Evolutionary conservation across 2,888 invertebrate genomes (phyloP).

Genomic region (Dynastes grantii): DNA sequence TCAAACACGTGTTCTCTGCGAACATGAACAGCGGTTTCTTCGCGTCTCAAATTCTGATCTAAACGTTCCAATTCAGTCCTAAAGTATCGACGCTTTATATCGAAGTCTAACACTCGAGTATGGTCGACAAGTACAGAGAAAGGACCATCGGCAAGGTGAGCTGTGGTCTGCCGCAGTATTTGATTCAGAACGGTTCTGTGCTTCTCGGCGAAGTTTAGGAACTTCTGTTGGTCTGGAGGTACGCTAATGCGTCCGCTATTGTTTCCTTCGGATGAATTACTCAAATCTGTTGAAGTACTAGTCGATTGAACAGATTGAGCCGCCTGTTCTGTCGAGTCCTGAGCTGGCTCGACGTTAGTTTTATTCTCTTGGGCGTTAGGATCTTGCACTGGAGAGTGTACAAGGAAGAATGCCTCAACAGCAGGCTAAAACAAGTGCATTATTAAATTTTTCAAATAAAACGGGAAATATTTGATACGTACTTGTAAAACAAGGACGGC

Average conservation of each 20-base stretch:
- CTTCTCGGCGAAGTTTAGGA: conserved; percentile 89
- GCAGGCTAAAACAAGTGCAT: conserved; percentile 75
- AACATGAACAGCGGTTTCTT: conserved; percentile 91
- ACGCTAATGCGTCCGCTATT: conserved; percentile 54
- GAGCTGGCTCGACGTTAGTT: conserved; percentile 52
- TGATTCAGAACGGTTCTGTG: conserved; percentile 92
- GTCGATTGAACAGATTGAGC: conserved; percentile 10
- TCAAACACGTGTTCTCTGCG: conserved; percentile 89
- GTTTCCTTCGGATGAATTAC: conserved; percentile 29
- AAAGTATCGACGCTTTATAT: conserved; percentile 86
- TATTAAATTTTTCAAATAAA: not conserved
- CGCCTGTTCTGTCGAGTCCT: conserved; percentile 35
- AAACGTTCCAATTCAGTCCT: conserved; percentile 87
- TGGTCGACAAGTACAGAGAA: conserved; percentile 91
- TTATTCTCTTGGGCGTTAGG: conserved; percentile 43
- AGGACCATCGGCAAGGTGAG: conserved; percentile 87
- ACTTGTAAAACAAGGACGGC: conserved; percentile 87
- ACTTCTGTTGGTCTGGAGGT: conserved; percentile 79
- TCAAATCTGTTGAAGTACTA: conserved; percentile 12
- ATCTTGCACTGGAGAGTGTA: conserved; percentile 80
- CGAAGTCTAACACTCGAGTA: conserved; percentile 90
- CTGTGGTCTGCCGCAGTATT: conserved; percentile 86
- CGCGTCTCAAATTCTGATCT: conserved; percentile 85
- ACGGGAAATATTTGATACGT: conserved; percentile 31
- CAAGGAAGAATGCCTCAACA: conserved; percentile 92